Evolutionary conservation across 2,113 vertebrate genomes (phyloP), one percentile per base, ranked within the genome.

Genomic region (Phrynosoma platyrhinos): DNA sequence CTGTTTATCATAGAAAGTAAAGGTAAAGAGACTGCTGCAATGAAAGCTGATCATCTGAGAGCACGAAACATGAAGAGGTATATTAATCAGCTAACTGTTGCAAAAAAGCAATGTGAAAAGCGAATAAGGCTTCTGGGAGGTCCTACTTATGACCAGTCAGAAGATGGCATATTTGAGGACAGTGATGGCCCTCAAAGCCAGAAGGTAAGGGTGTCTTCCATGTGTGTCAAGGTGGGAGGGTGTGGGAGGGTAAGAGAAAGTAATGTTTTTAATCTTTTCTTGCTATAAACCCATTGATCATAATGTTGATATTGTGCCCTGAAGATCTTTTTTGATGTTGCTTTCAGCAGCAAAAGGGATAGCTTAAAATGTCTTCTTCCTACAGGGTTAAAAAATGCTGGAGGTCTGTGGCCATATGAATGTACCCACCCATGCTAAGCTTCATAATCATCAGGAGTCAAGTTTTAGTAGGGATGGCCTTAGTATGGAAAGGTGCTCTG

Each of bases 41-140:
- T 99, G 98, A 99, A 99, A 92, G 98, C 98, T 20, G 98, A 99
- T 91, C 96, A 99, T 68, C 97, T 99, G 89, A 97, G 99, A 88
- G 98, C 99, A 91, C 97, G 99, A 88, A 98, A 99, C 87, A 98
- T 99, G 98, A 99, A 99, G 92, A 97, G 99, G 86, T 99, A 99
- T 53, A 99, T 99, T 94, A 99, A 99, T 95, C 99, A 99, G 91
- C 97, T 99, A 91, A 99, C 98, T 0, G 98, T 99, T 90, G 99
- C 99, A n/a, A 99, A 99, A 97, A 99, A 99, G 94, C 98, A 99
- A 74, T 99, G 98, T 42, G 99, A 99, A 96, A 99, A 99, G 93
- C 96, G 98, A 79, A 99, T 99, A 92, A 96, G 98, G 40, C 92
- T 97, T 5, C 96, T 99, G 14, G 98, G 98, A 12, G 99, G 99